A percentile compares a stretch with the other conserved stretches of the same genome.
Evolutionary conservation across 2,113 vertebrate genomes (phyloP).

Genomic region (Uropsilus gracilis): DNA sequence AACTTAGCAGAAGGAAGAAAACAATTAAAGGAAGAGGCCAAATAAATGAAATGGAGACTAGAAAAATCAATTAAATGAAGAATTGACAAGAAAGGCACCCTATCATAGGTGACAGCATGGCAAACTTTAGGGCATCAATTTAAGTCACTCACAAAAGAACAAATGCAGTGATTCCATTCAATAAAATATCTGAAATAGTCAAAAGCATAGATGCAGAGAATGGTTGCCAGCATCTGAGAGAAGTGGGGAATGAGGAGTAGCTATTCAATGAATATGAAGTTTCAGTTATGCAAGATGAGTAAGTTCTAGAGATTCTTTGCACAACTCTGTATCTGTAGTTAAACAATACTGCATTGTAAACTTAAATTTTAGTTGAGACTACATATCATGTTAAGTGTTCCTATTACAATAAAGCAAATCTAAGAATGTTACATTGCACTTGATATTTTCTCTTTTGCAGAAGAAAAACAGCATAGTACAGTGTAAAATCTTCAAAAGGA

Average conservation of each 20-base stretch:
- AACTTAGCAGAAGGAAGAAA: background rate
- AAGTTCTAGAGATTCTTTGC: background rate
- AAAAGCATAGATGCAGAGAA: background rate
- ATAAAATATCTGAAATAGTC: background rate
- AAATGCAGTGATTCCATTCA: background rate
- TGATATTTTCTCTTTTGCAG: background rate
- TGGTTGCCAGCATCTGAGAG: background rate
- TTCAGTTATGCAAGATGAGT: background rate
- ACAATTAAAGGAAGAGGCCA: background rate
- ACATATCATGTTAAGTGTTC: background rate
- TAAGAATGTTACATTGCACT: background rate
- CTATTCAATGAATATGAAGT: background rate
- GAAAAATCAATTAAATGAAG: background rate
- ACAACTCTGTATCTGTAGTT: background rate
- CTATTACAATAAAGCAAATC: background rate
- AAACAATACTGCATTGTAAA: background rate
- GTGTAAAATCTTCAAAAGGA: background rate
- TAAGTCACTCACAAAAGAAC: background rate
- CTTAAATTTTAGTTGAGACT: background rate
- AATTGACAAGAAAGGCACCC: background rate
- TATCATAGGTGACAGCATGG: too few relatives aligned
- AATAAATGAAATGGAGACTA: background rate
- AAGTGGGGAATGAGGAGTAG: background rate
- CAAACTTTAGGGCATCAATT: background rate
- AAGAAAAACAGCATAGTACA: background rate